Percentiles rank a stretch among this genome's conserved stretches.
These are phyloP conservation scores for Lypha dubia DNA, from an alignment of 2,888 invertebrate species.

Conservation along the genomic window DNA sequence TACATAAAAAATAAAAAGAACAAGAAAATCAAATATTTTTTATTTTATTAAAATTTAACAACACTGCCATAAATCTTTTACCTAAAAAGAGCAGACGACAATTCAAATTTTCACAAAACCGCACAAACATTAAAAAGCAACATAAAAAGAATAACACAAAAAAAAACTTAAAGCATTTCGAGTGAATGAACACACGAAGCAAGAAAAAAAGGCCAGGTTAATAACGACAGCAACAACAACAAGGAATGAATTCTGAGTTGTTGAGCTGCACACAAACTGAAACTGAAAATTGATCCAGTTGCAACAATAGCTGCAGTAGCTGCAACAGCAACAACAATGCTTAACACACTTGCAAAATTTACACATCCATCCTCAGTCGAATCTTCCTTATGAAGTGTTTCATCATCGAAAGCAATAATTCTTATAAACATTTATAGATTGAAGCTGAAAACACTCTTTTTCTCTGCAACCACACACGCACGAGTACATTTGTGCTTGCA, in stretches of 20 bases:
- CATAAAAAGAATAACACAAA: conserved; percentile 41
- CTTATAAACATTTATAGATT: conserved; percentile 75
- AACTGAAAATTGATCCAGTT: conserved; percentile 82
- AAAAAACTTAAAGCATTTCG: conserved; percentile 56
- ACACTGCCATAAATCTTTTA: conserved; percentile 82
- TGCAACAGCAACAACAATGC: conserved; percentile 35
- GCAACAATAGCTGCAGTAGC: conserved; percentile 69
- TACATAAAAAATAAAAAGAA: conserved; percentile 57
- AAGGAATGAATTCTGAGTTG: conserved; percentile 47
- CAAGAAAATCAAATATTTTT: conserved; percentile 75
- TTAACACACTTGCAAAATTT: conserved; percentile 55
- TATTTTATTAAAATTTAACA: conserved; percentile 82
- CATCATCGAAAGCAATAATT: conserved; percentile 79
- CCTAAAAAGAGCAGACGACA: conserved; percentile 79
- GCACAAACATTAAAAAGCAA: conserved; percentile 73
- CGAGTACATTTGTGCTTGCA: conserved; percentile 47
- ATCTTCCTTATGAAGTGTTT: conserved; percentile 76
- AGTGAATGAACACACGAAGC: conserved; percentile 57
- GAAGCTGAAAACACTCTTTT: conserved; percentile 44
- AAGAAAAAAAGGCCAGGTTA: conserved; percentile 71
- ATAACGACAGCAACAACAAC: conserved; percentile 61
- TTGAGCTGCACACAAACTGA: conserved; percentile 64
- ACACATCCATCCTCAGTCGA: conserved; percentile 38
- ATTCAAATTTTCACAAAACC: conserved; percentile 79
- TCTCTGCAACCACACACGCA: conserved; percentile 32